Evolutionary conservation across 1,140 invertebrate genomes (phyloP).

Genomic region (Orius insidiosus): DNA sequence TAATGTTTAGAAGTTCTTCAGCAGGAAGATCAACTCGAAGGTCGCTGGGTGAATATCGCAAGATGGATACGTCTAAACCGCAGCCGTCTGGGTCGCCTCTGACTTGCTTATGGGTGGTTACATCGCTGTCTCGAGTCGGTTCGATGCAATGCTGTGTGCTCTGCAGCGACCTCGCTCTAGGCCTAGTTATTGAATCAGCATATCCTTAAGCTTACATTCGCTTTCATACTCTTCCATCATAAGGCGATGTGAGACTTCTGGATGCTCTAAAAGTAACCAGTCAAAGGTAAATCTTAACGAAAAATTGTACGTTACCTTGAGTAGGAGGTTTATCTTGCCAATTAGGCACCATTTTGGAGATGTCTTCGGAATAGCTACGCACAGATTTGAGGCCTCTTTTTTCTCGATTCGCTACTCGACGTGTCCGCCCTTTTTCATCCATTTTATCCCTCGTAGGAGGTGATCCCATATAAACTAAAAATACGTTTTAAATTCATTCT

Average conservation of each 20-base stretch:
- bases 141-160: constrained; percentile 20
- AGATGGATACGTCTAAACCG: constrained; percentile 44
- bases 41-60: constrained; percentile 39
- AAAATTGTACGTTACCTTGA: background rate
- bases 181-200: constrained; percentile 50
- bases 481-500: no score
- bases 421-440: constrained; percentile 43
- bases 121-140: constrained; percentile 30
- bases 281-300: background rate
- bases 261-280: constrained; percentile 11
- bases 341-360: constrained; percentile 21
- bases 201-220: constrained; percentile 46
- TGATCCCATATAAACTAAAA: constrained; percentile 51
- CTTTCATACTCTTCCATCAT: constrained; percentile 30
- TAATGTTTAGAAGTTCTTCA: constrained; percentile 66
- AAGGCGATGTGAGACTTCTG: constrained; percentile 25
- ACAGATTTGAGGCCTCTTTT: constrained; percentile 21
- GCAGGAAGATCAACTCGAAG: constrained; percentile 52
- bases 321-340: constrained; percentile 11
- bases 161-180: constrained; percentile 22
- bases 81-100: constrained; percentile 70
- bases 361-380: constrained; percentile 22
- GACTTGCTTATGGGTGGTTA: constrained; percentile 32
- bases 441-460: constrained; percentile 56
- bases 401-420: constrained; percentile 20